These are phyloP conservation scores for Anguilla rostrata DNA, from an alignment of 2,113 vertebrate genomes.

Conservation along the genomic window DNA sequence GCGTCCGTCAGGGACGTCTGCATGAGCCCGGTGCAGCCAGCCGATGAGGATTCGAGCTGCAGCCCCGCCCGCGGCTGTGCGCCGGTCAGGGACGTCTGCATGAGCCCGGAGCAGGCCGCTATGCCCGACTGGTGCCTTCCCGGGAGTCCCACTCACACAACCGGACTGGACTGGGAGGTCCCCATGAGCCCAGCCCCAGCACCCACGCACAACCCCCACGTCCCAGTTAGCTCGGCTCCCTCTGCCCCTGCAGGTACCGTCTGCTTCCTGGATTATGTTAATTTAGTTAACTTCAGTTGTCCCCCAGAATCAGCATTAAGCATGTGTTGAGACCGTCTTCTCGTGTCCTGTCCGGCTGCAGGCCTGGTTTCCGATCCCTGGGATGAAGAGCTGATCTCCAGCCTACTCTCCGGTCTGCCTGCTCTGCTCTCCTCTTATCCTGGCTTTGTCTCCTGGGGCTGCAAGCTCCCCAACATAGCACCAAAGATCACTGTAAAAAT, in stretches of 20 bases:
- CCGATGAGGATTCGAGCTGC: no score
- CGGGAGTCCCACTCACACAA: slow-evolving; percentile 17
- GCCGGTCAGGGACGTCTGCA: slow-evolving; percentile 49
- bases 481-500: slow-evolving; percentile 73
- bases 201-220: slow-evolving; percentile 9
- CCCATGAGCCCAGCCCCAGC: background rate
- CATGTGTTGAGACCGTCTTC: background rate
- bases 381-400: slow-evolving; percentile 72
- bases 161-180: slow-evolving; percentile 36
- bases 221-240: slow-evolving; percentile 46
- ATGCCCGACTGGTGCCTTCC: background rate
- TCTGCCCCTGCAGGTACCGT: background rate
- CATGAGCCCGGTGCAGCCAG: slow-evolving; percentile 24
- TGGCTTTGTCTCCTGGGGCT: slow-evolving; percentile 70
- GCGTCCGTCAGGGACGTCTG: slow-evolving; percentile 48
- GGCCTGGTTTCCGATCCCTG: slow-evolving; percentile 80
- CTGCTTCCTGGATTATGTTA: background rate
- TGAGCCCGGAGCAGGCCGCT: slow-evolving; percentile 17
- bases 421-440: slow-evolving; percentile 70
- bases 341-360: slow-evolving; percentile 13
- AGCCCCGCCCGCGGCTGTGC: slow-evolving; percentile 12
- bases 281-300: background rate
- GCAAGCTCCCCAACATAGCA: slow-evolving; percentile 69
- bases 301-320: background rate
- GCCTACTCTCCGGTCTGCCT: slow-evolving; percentile 69